Base-by-base conservation (phyloP, 2,113 vertebrate species). In the Amblyornis subalaris region DNA sequence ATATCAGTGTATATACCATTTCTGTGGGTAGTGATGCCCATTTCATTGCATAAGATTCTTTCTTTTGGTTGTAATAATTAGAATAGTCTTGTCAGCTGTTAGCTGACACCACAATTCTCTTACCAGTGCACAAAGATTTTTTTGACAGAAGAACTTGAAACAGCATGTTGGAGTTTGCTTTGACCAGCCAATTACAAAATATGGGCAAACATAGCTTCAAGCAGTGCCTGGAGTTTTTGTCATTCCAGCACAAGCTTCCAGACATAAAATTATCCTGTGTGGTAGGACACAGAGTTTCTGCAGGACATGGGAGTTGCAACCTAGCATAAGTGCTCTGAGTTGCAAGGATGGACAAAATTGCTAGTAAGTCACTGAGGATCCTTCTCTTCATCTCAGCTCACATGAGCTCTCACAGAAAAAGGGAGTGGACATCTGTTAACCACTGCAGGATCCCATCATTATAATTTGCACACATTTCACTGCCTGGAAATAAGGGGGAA, bases 81-180 rank as follows among this genome's bases (percentile, higher is more conserved):
- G 17, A 90, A 53, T 14, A 64, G 40, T 61, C 48, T 67, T 65
- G 64, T 61, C 54, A 73, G 24, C 28, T 73, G 15, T 53, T 83
- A 83, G 72, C 60, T 86, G 36, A n/a, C 44, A 89, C 55, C 60
- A 84, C 51, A 20, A 12, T 80, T 81, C 40, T 78, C 44, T 33
- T 33, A 81, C 25, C 31, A 78, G 28, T 1, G 15, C 36, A 75
- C 20, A 69, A 70, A 77, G 51, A 64, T 64, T 81, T 64, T 89
- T 85, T 61, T 85, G 69, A 85, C 81, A 81, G 70, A 91, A 83
- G 23, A 90, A 42, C 23, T 75, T 89, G 65, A 81, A 92, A 50
- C 35, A 94, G 55, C 47, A 42, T 22, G 14, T n/a, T 81, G 40
- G 51, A 67, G n/a, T 74, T 94, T 87, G 28, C 36, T 89, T 89